Evolutionary conservation across 2,113 vertebrate genomes (phyloP), one percentile per base, ranked within the genome.

Genomic region (Nematolebias whitei): DNA sequence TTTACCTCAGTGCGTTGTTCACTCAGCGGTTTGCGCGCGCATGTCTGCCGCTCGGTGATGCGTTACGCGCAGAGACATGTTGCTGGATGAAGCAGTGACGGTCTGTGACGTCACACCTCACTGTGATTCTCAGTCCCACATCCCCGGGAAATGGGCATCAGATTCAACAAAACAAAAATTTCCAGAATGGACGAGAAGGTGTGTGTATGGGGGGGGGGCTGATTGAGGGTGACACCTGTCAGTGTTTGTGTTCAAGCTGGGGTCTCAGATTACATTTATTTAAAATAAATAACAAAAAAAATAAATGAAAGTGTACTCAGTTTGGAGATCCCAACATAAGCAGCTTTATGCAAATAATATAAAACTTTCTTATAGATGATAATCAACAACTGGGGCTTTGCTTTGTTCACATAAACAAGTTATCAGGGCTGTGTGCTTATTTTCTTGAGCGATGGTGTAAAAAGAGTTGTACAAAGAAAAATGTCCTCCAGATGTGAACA

Each of bases 201-300:
- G 45, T n/a, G n/a, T n/a, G n/a, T n/a, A n/a, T n/a, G 50, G 29
- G 39, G 73, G 62, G 64, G 54, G 26, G 74, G 49, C 43, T 74
- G 56, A 45, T 81, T 56, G 64, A 74, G 74, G 71, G 50, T 54
- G 43, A 53, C 50, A 26, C 41, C 71, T 68, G 69, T 58, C 53
- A 45, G 50, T 80, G 62, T 85, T 83, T 86, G 76, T 84, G 78
- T 82, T 77, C 80, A 73, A 62, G 65, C 60, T n/a, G 22, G 24
- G 66, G 69, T 68, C 55, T 67, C 72, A 71, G n/a, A n/a, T n/a
- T n/a, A n/a, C n/a, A n/a, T n/a, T n/a, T n/a, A n/a, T n/a, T n/a
- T n/a, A n/a, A n/a, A n/a, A n/a, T n/a, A n/a, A n/a, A n/a, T n/a
- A n/a, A n/a, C n/a, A n/a, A n/a, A n/a, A n/a, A n/a, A n/a, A n/a